phyloP scores from a whole-genome alignment of 2,888 invertebrate genomes.

The Lottia scabra region DNA sequence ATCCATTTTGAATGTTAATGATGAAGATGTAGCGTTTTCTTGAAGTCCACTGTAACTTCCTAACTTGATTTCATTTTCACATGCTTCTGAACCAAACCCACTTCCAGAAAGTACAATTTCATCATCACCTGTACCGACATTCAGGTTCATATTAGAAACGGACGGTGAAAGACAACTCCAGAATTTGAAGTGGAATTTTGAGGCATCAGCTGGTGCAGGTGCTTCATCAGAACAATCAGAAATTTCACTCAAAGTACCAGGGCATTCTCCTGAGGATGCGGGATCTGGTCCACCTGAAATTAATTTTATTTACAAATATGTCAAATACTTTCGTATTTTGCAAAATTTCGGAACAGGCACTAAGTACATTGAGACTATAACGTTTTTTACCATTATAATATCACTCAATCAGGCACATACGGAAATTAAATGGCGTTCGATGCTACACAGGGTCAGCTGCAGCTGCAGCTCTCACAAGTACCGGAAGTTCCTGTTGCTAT shows the following conservation, averaged over 20 bases:
- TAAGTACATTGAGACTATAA: too few species aligned
- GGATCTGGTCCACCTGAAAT: conserved; percentile 39
- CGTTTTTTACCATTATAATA: too few species aligned
- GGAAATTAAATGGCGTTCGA: too few species aligned
- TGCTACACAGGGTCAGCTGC: too few species aligned
- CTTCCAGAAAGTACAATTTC: conserved; percentile 36
- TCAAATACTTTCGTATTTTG: too few species aligned
- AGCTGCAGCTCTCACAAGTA: too few species aligned
- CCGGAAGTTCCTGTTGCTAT: too few species aligned
- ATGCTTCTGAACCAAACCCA: conserved; percentile 38
- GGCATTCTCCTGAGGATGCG: conserved; percentile 30
- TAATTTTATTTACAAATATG: neutral
- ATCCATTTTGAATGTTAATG: conserved; percentile 16
- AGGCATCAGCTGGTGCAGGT: conserved; percentile 24
- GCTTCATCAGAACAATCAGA: conserved; percentile 33
- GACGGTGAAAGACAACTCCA: conserved; percentile 41
- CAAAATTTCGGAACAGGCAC: too few species aligned
- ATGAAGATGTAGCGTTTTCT: neutral
- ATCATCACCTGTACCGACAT: conserved; percentile 40
- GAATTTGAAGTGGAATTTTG: conserved; percentile 44
- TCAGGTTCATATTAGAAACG: conserved; percentile 29
- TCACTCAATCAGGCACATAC: too few species aligned
- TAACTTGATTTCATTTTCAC: conserved; percentile 48
- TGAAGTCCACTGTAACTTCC: conserved; percentile 24
- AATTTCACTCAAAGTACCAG: conserved; percentile 23